phyloP scores from a whole-genome alignment of 1,140 invertebrate species.

The Oryctes rhinoceros region DNA sequence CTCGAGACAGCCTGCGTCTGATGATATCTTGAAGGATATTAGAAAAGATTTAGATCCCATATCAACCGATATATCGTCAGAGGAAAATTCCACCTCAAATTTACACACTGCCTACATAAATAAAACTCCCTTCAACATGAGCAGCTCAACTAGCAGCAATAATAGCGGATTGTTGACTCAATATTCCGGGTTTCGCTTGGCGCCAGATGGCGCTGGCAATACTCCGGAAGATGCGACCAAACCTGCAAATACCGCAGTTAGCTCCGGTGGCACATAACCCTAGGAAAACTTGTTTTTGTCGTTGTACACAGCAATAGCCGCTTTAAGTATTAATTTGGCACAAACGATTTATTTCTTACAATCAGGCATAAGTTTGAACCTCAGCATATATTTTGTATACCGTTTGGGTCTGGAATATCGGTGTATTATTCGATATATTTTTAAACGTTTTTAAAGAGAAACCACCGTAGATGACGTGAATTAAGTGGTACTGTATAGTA shows the following conservation, averaged over 20 bases:
- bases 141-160: conserved; percentile 43
- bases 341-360: not conserved
- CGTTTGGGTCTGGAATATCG: not conserved
- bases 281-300: not conserved
- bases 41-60: conserved; percentile 42
- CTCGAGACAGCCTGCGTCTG: conserved; percentile 43
- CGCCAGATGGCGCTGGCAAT: conserved; percentile 52
- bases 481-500: not conserved
- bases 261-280: not conserved
- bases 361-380: not conserved
- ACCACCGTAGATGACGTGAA: not conserved
- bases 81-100: conserved; percentile 8
- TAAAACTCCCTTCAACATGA: not conserved
- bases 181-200: conserved; percentile 50
- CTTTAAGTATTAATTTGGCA: not conserved
- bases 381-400: not conserved
- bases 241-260: not conserved
- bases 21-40: conserved; percentile 33
- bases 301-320: not conserved
- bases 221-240: conserved; percentile 1
- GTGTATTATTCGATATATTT: not conserved
- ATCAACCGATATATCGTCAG: conserved; percentile 30
- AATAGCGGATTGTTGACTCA: conserved; percentile 50
- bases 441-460: not conserved
- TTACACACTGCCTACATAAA: not conserved